phyloP scores from a whole-genome alignment of 2,797 vertebrate species.

The Anguilla marmorata region DNA sequence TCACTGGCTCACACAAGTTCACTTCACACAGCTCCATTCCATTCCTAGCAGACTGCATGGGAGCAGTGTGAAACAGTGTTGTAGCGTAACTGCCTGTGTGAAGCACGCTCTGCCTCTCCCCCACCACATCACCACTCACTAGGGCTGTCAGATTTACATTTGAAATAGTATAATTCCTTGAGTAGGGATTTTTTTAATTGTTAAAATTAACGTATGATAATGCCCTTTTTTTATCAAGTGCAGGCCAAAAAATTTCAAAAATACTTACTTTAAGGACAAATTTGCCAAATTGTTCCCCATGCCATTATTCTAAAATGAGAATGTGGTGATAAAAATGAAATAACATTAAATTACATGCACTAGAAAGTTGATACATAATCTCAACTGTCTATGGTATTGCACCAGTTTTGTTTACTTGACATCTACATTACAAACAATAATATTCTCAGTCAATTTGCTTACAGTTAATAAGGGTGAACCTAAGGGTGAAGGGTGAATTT shows the following conservation, averaged over 20 bases:
- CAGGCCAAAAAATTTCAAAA: no score
- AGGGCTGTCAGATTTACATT: neutral
- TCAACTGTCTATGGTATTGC: neutral
- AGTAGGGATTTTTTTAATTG: no score
- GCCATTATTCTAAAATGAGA: neutral
- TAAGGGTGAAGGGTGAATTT: neutral
- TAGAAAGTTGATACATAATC: neutral
- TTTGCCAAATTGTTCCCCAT: no score
- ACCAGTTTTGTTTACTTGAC: neutral
- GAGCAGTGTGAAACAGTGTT: constrained; percentile 76
- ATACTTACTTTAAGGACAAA: no score
- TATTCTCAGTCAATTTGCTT: neutral
- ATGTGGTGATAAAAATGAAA: neutral
- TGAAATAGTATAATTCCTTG: no score
- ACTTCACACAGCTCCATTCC: constrained; percentile 79
- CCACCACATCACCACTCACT: neutral
- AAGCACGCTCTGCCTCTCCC: neutral
- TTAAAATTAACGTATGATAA: no score
- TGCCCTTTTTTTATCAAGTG: no score
- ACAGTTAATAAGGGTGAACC: neutral
- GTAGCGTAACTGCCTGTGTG: constrained; percentile 73
- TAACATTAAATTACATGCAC: neutral
- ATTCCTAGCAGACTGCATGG: constrained; percentile 75
- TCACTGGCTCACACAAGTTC: constrained; percentile 63
- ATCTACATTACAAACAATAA: neutral